Evolutionary conservation across 2,888 invertebrate genomes (phyloP), one percentile per base, ranked within the genome.

Genomic region (Escarpia spicata): DNA sequence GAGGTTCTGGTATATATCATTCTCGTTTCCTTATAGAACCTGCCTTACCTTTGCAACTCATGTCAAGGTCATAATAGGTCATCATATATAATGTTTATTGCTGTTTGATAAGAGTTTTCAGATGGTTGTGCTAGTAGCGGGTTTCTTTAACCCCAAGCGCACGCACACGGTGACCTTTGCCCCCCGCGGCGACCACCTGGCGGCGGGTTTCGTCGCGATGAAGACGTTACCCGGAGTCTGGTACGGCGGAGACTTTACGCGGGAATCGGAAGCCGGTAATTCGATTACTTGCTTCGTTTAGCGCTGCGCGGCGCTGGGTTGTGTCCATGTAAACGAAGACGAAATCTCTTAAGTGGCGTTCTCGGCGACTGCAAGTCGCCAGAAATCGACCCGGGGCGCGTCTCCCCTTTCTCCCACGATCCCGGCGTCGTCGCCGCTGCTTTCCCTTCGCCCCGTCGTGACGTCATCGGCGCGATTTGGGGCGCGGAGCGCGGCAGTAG

Each of bases 201-300:
- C 75, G 75, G 19, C 75, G 75, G 75, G 75, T 26, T n/a, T 75
- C 75, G 75, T 6, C 9, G 75, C 26, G 75, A 75, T 75, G 26
- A 75, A 75, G 75, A 75, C 75, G 75, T 75, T 26, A 75, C 75
- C 75, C 75, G 19, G 75, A 0, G 75, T 75, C 75, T 75, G 75
- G 75, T 75, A 75, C 75, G 75, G 75, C 2, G 52, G 52, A 75
- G 75, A 75, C 75, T 75, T 75, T 75, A 75, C 19, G 75, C 75
- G 75, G 75, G 75, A 75, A 26, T 75, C 75, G 75, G 75, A 75
- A 75, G 75, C 75, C 75, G 26, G 75, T 75, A 75, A 75, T 75
- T 75, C 75, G 75, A 75, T 75, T 75, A 75, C 75, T 75, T 75
- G 75, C 75, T 75, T 75, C 75, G 75, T 75, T 75, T 75, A 75